Evolutionary conservation across 2,113 vertebrate genomes (phyloP).

Genomic region (Gavialis gangeticus): DNA sequence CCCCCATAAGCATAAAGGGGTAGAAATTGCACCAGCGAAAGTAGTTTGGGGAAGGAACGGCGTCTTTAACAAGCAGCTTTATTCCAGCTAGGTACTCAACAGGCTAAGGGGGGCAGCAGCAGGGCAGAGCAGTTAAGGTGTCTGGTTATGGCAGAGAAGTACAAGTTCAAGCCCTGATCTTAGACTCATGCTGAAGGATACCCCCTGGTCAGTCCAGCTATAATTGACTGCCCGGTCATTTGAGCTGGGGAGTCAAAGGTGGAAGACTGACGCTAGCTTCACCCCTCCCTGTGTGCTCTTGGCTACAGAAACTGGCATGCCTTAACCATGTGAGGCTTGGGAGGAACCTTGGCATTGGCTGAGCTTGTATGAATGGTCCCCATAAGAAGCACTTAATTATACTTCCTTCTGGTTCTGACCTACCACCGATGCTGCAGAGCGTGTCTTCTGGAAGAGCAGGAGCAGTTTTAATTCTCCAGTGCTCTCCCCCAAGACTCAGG

Average conservation of each 20-base stretch:
- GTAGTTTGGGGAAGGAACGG: neutral
- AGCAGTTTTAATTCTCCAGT: neutral
- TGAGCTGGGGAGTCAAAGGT: too few species aligned
- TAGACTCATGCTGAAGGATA: too few species aligned
- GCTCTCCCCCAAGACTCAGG: neutral
- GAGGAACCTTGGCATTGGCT: too few species aligned
- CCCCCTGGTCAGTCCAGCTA: too few species aligned
- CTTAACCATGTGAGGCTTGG: too few species aligned
- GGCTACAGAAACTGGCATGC: too few species aligned
- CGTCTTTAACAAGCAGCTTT: neutral
- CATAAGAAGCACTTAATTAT: neutral
- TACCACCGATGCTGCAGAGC: neutral
- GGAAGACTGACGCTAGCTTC: too few species aligned
- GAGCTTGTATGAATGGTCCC: neutral
- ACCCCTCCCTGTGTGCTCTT: too few species aligned
- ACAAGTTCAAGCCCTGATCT: too few species aligned
- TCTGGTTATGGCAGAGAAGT: too few species aligned
- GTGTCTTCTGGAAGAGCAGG: neutral
- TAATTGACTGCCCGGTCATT: too few species aligned
- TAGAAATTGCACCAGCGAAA: neutral
- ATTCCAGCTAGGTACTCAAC: neutral
- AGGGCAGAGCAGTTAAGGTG: too few species aligned
- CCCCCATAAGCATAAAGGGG: neutral
- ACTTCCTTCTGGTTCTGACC: neutral
- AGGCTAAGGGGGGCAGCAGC: neutral